Percentiles rank a stretch among this genome's conserved stretches.
Evolutionary conservation across 2,113 vertebrate species (phyloP).

Genomic region (Junco hyemalis): DNA sequence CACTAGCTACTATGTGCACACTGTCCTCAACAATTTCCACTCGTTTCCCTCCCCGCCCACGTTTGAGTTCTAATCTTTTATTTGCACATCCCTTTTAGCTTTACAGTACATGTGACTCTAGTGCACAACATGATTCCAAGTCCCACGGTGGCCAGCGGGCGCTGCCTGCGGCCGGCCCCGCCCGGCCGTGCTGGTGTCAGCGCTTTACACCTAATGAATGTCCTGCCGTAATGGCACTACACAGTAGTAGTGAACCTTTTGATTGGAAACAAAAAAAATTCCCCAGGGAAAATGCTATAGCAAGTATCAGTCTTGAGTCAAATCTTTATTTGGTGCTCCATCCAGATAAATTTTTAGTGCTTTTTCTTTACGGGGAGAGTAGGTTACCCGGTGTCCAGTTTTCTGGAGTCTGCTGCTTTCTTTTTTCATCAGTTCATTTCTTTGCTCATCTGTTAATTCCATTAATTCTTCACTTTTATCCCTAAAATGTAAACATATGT

Average conservation of each 20-base stretch:
- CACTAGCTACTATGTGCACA: slow-evolving; percentile 80
- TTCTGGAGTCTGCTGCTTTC: slow-evolving; percentile 98
- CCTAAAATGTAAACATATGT: slow-evolving; percentile 64
- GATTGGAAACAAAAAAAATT: slow-evolving; percentile 66
- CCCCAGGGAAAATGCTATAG: slow-evolving; percentile 74
- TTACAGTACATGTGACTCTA: slow-evolving; percentile 98
- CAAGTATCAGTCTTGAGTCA: slow-evolving; percentile 88
- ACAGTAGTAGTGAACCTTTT: slow-evolving; percentile 80
- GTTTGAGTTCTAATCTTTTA: slow-evolving; percentile 71
- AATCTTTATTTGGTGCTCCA: slow-evolving; percentile 92
- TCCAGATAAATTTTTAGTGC: slow-evolving; percentile 99
- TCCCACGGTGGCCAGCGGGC: slow-evolving; percentile 75
- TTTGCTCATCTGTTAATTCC: slow-evolving; percentile 94
- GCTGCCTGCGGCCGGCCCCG: slow-evolving; percentile 78
- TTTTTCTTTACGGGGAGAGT: slow-evolving; percentile 98
- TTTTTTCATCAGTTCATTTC: slow-evolving; percentile 97
- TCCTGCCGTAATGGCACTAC: slow-evolving; percentile 77
- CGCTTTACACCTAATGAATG: slow-evolving; percentile 78
- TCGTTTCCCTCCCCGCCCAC: slow-evolving; percentile 76
- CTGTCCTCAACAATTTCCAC: slow-evolving; percentile 72
- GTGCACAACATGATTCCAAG: slow-evolving; percentile 94
- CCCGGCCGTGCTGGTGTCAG: slow-evolving; percentile 85
- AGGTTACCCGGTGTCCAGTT: slow-evolving; percentile 95
- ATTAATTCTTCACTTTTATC: slow-evolving; percentile 90
- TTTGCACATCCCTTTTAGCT: slow-evolving; percentile 96